These are phyloP conservation scores for Macroglossus sobrinus DNA, from an alignment of 2,113 vertebrate genomes.

Conservation along the genomic window DNA sequence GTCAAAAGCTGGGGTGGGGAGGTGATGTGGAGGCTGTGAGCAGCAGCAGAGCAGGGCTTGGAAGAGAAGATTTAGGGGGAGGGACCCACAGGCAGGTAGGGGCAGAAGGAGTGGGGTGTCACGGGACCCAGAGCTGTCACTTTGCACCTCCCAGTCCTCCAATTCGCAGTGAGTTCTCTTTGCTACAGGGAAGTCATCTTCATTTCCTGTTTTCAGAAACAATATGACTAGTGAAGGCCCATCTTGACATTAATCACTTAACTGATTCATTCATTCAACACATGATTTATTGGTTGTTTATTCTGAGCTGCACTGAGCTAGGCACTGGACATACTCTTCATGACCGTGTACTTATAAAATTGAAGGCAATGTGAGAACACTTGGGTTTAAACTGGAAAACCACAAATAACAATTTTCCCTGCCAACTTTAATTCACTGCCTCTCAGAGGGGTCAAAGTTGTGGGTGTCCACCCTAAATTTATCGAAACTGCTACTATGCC, in stretches of 20 bases:
- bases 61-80: neutral
- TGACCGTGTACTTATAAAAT: neutral
- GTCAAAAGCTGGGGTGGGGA: neutral
- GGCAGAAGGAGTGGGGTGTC: fast-evolving
- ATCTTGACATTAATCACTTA: neutral
- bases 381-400: constrained; percentile 12
- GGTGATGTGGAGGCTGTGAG: too few species aligned
- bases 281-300: neutral
- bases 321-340: neutral
- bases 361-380: neutral
- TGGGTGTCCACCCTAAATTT: neutral
- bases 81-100: neutral
- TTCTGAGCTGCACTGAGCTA: neutral
- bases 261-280: neutral
- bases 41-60: neutral
- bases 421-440: neutral
- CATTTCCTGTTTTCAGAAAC: neutral
- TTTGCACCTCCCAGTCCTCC: neutral
- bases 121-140: neutral
- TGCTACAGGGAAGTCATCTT: neutral
- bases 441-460: neutral
- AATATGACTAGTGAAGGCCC: neutral
- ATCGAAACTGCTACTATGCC: neutral
- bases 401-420: neutral
- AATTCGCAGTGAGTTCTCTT: neutral